Conservation (phyloP, 2,113 vertebrate species). For the Ahaetulla prasina region DNA sequence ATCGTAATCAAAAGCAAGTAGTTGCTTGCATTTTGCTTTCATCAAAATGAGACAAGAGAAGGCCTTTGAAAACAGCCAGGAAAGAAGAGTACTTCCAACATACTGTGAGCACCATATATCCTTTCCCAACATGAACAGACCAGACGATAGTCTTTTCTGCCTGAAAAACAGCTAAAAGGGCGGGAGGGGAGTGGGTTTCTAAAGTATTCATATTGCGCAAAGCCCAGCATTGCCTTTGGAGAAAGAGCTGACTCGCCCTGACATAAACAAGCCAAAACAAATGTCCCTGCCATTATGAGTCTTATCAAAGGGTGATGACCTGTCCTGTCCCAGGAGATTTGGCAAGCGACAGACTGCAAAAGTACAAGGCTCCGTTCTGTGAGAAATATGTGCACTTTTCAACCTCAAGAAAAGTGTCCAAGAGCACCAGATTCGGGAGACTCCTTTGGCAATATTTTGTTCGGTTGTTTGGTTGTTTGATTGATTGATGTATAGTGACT, state of each 20-base stretch:
- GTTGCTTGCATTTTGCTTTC: neutral
- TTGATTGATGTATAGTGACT: neutral
- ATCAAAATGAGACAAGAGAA: neutral
- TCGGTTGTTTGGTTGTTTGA: neutral
- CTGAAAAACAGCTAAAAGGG: neutral
- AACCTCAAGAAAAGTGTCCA: neutral
- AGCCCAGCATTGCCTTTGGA: neutral
- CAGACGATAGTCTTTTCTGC: neutral
- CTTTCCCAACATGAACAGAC: neutral
- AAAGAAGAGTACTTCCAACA: neutral
- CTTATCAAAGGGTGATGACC: neutral
- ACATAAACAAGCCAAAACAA: neutral
- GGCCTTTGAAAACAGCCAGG: neutral
- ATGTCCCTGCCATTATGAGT: neutral
- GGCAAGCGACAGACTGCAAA: neutral
- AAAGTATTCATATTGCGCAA: neutral
- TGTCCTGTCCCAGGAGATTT: neutral
- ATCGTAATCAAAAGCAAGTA: neutral
- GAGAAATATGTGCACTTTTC: slow-evolving; percentile 19
- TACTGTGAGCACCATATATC: neutral
- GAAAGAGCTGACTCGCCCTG: neutral
- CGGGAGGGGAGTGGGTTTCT: neutral
- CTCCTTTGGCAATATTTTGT: neutral
- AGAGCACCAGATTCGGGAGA: neutral
- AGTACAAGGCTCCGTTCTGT: neutral